Percentiles rank a stretch among this genome's conserved stretches.
Conservation (phyloP, 2,888 invertebrate genomes). For the Watsonalla binaria region DNA sequence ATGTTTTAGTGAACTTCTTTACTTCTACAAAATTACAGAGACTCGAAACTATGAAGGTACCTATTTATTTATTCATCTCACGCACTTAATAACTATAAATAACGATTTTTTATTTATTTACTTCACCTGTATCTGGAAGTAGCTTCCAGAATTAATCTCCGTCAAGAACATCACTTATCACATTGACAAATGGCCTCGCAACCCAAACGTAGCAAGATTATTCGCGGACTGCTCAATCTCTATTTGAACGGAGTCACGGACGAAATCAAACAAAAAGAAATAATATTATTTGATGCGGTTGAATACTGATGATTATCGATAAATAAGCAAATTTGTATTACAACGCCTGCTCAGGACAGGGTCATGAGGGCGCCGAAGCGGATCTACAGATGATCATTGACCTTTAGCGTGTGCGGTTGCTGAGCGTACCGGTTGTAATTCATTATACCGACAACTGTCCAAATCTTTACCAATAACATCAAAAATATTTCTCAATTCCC, state of each 20-base stretch:
- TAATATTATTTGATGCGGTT: conserved; percentile 9
- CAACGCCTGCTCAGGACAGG: conserved; percentile 61
- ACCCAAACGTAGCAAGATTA: background rate
- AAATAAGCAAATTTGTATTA: conserved; percentile 55
- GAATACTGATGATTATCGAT: conserved; percentile 41
- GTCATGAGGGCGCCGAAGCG: conserved; percentile 75
- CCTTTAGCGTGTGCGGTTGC: conserved; percentile 70
- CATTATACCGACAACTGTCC: conserved; percentile 50
- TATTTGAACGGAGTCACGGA: background rate
- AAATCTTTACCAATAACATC: conserved; percentile 10
- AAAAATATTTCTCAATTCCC: background rate
- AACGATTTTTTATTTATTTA: no score
- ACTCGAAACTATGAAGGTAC: no score
- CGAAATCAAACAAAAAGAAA: background rate
- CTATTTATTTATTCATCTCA: no score
- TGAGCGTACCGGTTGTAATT: conserved; percentile 66
- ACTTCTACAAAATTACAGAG: no score
- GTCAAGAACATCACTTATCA: background rate
- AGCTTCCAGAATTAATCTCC: background rate
- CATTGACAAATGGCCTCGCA: background rate
- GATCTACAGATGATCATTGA: conserved; percentile 78
- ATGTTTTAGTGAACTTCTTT: no score
- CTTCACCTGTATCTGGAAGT: background rate
- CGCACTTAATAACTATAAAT: no score
- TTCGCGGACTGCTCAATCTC: background rate